Base-by-base conservation (phyloP, 2,888 invertebrate species). In the Nineta flava region DNA sequence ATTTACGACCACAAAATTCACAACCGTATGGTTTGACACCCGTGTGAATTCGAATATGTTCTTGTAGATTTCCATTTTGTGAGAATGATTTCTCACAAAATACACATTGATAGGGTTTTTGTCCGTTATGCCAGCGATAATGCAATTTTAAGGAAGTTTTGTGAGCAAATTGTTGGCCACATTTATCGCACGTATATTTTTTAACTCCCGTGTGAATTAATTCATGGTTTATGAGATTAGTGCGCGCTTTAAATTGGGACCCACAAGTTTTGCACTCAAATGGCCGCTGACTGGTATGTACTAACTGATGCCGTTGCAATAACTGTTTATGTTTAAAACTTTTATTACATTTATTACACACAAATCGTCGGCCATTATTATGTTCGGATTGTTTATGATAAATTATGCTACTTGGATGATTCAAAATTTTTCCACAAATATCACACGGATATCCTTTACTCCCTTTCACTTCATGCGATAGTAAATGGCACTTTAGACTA, bases 11-110 rank as follows among this genome's bases (percentile, higher is more conserved):
- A 56, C 85, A 85, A 44, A 72, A 66, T 40, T 72, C 65, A 62
- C 87, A 88, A 54, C 70, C 69, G 65, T 77, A 87, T 0, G 87
- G 88, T 58, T 83, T 83, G 62, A 84, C 85, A 0, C 86, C 83
- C 1, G 72, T 48, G 19, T 87, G 87, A 57, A 82, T 83, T 50
- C 87, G 74, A 64, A 75, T 72, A 65, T 87, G 87, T 58, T 85
- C 85, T 40, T 48, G 48, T 13, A 26, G 13, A 10, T 26, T 87
- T 50, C 85, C 84, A 60, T 80, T 82, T 65, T 87, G 87, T 1
- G 80, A 79, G 65, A 87, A 87, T 47, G 74, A 70, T 63, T 86
- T 87, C 50, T 75, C 70, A 63, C 87, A 87, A 13, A 76, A 71
- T 48, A 74, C 67, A 60, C 85, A 84, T 46, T 72, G 67, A 63